Percentiles rank a stretch among this genome's conserved stretches.
Evolutionary conservation across 2,113 vertebrate genomes (phyloP).

Genomic region (Loxodonta africana): DNA sequence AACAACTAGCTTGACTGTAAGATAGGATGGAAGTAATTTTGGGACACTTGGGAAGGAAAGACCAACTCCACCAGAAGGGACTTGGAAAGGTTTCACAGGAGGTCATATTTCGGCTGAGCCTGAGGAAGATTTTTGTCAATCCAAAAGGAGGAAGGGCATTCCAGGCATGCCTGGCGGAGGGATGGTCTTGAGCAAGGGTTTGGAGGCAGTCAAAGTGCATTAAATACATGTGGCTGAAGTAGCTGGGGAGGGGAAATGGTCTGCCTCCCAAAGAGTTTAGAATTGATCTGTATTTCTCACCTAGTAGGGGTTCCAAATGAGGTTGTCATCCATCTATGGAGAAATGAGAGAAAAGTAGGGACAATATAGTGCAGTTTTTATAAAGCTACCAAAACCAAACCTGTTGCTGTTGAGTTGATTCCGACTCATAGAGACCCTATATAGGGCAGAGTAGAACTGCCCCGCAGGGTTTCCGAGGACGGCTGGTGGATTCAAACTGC

Average conservation of each 20-base stretch:
- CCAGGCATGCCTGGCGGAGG: conserved; percentile 63
- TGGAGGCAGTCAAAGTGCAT: not conserved
- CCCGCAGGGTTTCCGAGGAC: too few relatives aligned
- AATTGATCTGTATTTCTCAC: not conserved
- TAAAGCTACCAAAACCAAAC: not conserved
- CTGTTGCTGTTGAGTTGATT: too few relatives aligned
- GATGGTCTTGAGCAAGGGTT: conserved; percentile 20
- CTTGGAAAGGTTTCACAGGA: conserved; percentile 61
- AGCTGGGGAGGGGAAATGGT: not conserved
- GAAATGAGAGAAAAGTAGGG: not conserved
- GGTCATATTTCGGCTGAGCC: conserved; percentile 58
- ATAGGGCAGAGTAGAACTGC: too few relatives aligned
- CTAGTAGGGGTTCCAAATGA: not conserved
- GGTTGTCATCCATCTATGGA: not conserved
- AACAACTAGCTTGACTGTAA: not conserved
- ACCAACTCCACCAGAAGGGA: not conserved
- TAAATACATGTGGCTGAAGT: not conserved
- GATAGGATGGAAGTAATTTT: conserved; percentile 14
- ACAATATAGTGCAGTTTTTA: not conserved
- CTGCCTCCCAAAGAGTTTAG: not conserved
- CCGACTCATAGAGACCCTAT: too few relatives aligned
- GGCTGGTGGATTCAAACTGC: too few relatives aligned
- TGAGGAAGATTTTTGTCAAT: conserved; percentile 63
- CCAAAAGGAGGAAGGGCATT: conserved; percentile 60
- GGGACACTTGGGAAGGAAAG: conserved; percentile 41